Conservation (phyloP, 2,888 invertebrate genomes). For the Polylopha cassiicola region DNA sequence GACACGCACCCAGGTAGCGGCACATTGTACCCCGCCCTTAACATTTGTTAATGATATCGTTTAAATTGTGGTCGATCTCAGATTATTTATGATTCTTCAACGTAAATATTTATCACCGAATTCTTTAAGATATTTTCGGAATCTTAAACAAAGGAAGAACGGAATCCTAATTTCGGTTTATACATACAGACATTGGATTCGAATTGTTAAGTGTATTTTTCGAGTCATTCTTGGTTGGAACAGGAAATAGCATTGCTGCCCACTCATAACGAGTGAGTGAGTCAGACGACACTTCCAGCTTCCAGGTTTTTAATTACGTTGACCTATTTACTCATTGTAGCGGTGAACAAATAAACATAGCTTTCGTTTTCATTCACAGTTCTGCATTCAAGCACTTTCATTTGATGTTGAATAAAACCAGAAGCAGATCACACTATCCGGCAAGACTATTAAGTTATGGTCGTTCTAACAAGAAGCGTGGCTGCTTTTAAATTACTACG, state of each 20-base stretch:
- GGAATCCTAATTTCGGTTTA: no score
- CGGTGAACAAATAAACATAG: conserved; percentile 25
- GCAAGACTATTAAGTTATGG: background rate
- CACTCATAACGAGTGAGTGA: conserved; percentile 38
- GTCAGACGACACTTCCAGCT: conserved; percentile 32
- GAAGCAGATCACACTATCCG: background rate
- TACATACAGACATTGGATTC: background rate
- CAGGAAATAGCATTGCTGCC: conserved; percentile 46
- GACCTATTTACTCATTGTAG: conserved; percentile 35
- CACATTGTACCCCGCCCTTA: conserved; percentile 56
- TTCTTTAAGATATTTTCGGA: conserved; percentile 6
- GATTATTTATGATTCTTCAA: conserved; percentile 29
- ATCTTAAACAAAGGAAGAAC: no score
- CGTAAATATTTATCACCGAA: conserved; percentile 13
- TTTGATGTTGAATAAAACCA: conserved; percentile 2
- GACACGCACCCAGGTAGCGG: conserved; percentile 66
- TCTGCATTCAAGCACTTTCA: conserved; percentile 1
- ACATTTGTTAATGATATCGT: conserved; percentile 69
- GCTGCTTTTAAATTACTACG: conserved; percentile 32
- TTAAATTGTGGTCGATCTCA: conserved; percentile 44
- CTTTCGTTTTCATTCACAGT: conserved; percentile 27
- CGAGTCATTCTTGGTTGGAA: conserved; percentile 24
- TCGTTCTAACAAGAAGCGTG: conserved; percentile 5
- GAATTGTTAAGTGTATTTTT: conserved; percentile 18
- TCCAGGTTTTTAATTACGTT: conserved; percentile 39